phyloP scores from a whole-genome alignment of 2,113 vertebrate species.

The Rhynchomys soricoides region DNA sequence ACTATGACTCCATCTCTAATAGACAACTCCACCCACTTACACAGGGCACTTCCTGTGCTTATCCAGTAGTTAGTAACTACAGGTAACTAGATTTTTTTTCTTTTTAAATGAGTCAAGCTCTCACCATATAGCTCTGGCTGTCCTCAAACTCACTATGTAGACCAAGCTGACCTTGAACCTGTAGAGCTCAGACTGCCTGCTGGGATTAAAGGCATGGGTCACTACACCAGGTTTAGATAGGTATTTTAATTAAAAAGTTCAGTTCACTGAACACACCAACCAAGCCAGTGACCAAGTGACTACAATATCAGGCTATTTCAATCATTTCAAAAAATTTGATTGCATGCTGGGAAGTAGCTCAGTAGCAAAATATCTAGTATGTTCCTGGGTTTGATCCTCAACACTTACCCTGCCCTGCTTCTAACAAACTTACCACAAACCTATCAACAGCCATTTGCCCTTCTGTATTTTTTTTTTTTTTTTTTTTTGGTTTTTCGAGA shows the following conservation, averaged over 20 bases:
- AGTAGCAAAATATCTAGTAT: neutral
- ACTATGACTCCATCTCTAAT: neutral
- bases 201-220: neutral
- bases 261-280: neutral
- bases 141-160: neutral
- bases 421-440: neutral
- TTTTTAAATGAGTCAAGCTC: neutral
- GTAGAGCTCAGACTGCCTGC: neutral
- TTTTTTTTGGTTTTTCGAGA: too few species aligned
- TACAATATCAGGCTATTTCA: neutral
- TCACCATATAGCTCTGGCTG: neutral
- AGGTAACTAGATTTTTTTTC: neutral
- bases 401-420: too few species aligned
- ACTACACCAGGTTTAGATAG: neutral
- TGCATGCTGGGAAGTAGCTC: neutral
- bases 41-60: neutral
- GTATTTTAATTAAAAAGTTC: neutral
- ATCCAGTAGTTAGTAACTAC: neutral
- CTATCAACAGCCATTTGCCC: neutral
- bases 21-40: constrained; percentile 1
- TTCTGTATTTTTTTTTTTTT: neutral
- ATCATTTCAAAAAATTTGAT: neutral
- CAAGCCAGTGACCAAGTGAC: neutral
- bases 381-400: neutral
- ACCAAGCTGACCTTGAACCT: neutral